Percentiles rank a stretch among this genome's conserved stretches.
phyloP scores from a whole-genome alignment of 2,888 invertebrate genomes.

The Polietes domitor region DNA sequence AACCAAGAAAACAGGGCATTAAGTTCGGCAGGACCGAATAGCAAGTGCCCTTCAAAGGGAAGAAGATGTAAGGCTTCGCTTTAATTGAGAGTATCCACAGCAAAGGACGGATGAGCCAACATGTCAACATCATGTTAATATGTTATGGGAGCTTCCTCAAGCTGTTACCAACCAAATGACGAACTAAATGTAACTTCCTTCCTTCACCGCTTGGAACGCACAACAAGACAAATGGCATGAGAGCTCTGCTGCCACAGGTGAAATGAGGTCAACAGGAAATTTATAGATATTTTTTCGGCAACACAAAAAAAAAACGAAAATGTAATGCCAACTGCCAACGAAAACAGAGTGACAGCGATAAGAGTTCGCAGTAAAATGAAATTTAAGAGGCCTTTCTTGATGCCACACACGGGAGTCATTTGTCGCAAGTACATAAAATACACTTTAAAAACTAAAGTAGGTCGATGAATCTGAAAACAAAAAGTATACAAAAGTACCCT shows the following conservation, averaged over 20 bases:
- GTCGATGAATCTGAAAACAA: background rate
- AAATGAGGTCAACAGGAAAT: conserved; percentile 56
- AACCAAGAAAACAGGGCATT: conserved; percentile 12
- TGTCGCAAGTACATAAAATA: background rate
- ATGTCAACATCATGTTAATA: too few relatives aligned
- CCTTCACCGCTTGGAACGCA: too few relatives aligned
- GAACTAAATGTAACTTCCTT: too few relatives aligned
- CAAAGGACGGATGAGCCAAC: too few relatives aligned
- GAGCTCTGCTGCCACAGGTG: conserved; percentile 38
- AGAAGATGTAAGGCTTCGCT: background rate
- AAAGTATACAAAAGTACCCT: too few relatives aligned
- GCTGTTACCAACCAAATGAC: too few relatives aligned
- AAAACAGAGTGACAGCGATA: conserved; percentile 27
- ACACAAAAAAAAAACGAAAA: conserved; percentile 24
- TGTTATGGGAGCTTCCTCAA: too few relatives aligned
- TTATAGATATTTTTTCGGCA: conserved; percentile 52
- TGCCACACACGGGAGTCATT: background rate
- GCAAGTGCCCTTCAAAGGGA: background rate
- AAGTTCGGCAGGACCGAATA: background rate
- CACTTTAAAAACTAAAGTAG: background rate
- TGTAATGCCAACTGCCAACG: background rate
- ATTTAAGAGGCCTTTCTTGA: conserved; percentile 17
- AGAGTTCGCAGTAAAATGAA: conserved; percentile 24
- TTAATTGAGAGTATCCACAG: too few relatives aligned
- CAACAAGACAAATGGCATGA: background rate